These are phyloP conservation scores for Proisotoma minuta DNA, from an alignment of 2,888 invertebrate species.

Conservation along the genomic window DNA sequence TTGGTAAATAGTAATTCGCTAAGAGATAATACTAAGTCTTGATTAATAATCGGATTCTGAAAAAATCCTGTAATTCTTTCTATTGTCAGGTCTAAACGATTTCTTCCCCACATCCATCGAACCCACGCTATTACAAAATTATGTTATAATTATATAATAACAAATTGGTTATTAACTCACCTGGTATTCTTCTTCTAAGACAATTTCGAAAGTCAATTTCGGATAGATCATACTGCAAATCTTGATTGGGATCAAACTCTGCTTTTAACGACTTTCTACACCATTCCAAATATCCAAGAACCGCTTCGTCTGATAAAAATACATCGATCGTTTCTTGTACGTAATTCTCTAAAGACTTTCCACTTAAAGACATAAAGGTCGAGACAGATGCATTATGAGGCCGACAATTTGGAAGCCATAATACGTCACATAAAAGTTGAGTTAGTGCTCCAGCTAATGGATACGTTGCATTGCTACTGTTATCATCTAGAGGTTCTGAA, in stretches of 20 bases:
- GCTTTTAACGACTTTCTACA: constrained; percentile 32
- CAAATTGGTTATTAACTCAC: constrained; percentile 14
- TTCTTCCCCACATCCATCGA: constrained; percentile 47
- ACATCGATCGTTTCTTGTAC: constrained; percentile 42
- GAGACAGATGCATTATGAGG: constrained; percentile 44
- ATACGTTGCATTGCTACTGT: constrained; percentile 29
- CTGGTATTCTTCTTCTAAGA: constrained; percentile 43
- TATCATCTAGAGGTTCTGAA: too few relatives aligned
- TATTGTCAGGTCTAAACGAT: constrained; percentile 46
- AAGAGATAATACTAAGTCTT: constrained; percentile 42
- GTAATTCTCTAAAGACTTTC: constrained; percentile 46
- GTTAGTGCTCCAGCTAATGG: constrained; percentile 44
- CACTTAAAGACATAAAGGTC: constrained; percentile 46
- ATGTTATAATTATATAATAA: constrained; percentile 2
- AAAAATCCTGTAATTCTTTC: constrained; percentile 46
- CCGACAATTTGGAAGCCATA: constrained; percentile 45
- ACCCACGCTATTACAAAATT: constrained; percentile 44
- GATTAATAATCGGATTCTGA: constrained; percentile 41
- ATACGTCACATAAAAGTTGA: constrained; percentile 44
- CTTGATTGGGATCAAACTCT: constrained; percentile 19
- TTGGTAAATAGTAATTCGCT: constrained; percentile 45
- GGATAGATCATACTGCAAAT: constrained; percentile 23
- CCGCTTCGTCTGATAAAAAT: constrained; percentile 41
- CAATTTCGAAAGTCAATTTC: constrained; percentile 42
- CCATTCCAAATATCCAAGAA: constrained; percentile 41